phyloP scores from a whole-genome alignment of 2,888 invertebrate genomes.

The Lochmaea capreae region DNA sequence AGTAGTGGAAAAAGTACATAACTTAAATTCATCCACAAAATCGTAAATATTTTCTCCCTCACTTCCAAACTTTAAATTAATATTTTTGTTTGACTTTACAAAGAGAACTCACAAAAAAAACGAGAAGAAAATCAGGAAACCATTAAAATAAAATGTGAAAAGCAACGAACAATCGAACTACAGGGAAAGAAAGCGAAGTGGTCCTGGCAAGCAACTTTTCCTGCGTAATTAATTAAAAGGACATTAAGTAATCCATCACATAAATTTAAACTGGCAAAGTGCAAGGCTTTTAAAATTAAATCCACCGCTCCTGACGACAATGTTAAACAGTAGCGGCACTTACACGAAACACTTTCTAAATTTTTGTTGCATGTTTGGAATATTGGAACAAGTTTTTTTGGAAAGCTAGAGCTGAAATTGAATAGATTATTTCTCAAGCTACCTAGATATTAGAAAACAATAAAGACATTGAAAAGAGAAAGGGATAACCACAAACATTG shows the following conservation, averaged over 20 bases:
- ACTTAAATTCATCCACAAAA: no score
- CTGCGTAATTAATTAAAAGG: constrained; percentile 59
- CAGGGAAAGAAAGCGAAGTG: constrained; percentile 14
- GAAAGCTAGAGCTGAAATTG: no score
- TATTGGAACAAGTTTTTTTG: no score
- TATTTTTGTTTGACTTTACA: not conserved
- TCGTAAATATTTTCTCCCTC: no score
- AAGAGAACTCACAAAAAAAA: not conserved
- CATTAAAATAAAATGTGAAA: constrained; percentile 12
- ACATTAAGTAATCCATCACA: constrained; percentile 60
- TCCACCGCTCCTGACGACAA: constrained; percentile 14
- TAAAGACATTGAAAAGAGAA: no score
- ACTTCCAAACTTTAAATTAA: constrained; percentile 6
- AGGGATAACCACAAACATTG: no score
- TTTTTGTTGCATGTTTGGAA: no score
- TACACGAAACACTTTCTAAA: not conserved
- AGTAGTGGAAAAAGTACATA: no score
- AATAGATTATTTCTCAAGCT: no score
- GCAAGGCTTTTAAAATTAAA: constrained; percentile 42
- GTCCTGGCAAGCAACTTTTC: constrained; percentile 32
- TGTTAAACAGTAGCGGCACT: constrained; percentile 12
- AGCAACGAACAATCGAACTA: constrained; percentile 21
- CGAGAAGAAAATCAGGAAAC: constrained; percentile 2
- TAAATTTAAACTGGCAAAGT: constrained; percentile 55
- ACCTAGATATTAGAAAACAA: no score